Conservation (phyloP, 1,140 invertebrate species). For the Papilio polyxenes region DNA sequence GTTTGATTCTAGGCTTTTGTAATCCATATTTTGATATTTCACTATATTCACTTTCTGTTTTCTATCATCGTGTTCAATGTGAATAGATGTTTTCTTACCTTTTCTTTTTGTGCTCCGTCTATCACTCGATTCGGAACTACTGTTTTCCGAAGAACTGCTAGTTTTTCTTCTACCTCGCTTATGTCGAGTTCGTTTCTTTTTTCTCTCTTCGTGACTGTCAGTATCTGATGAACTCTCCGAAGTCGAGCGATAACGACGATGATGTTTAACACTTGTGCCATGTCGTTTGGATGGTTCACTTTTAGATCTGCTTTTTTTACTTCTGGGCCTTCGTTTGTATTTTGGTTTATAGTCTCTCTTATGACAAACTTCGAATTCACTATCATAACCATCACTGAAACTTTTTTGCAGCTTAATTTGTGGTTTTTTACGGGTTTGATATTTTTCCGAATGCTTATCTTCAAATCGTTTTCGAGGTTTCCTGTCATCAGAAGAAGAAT, state of each 20-base stretch:
- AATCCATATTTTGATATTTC: constrained; percentile 68
- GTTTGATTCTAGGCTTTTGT: constrained; percentile 49
- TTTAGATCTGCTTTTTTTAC: constrained; percentile 71
- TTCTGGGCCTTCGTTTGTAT: constrained; percentile 52
- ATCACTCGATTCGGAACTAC: constrained; percentile 69
- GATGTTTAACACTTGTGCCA: constrained; percentile 61
- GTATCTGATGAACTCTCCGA: constrained; percentile 72
- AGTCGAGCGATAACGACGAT: constrained; percentile 58
- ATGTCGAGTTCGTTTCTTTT: constrained; percentile 65
- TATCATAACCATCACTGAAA: constrained; percentile 80
- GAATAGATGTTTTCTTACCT: constrained; percentile 76
- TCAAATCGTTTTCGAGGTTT: constrained; percentile 59
- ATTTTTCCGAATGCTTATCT: constrained; percentile 54
- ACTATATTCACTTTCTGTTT: constrained; percentile 76
- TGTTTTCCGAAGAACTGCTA: constrained; percentile 65
- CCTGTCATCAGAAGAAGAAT: constrained; percentile 56
- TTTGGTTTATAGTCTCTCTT: constrained; percentile 57
- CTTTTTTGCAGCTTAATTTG: constrained; percentile 71
- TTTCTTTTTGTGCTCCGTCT: constrained; percentile 66
- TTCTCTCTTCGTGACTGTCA: constrained; percentile 62
- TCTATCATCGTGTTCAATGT: constrained; percentile 72
- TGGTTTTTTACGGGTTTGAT: constrained; percentile 62
- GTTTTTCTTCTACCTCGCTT: constrained; percentile 66
- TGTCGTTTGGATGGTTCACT: constrained; percentile 72
- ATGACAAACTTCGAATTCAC: constrained; percentile 62